Evolutionary conservation across 2,888 invertebrate species (phyloP).

Genomic region (Agonum fuliginosum): DNA sequence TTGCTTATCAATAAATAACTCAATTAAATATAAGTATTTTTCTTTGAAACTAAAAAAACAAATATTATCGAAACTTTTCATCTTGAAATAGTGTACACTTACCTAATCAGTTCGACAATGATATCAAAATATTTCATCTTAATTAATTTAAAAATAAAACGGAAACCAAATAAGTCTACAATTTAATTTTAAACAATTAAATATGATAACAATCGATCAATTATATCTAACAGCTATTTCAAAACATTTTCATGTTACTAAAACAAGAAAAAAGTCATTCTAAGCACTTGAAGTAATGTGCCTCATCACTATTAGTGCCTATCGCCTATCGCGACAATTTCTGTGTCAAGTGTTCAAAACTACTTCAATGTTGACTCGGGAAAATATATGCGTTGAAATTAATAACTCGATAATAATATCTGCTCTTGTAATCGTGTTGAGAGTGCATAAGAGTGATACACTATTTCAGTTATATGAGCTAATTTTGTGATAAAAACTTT

Average conservation of each 20-base stretch:
- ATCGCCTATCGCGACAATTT: conserved; percentile 26
- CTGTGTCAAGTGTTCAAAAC: conserved; percentile 51
- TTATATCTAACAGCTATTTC: background rate
- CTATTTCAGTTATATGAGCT: conserved; percentile 27
- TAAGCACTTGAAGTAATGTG: background rate
- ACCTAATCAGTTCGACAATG: too few relatives aligned
- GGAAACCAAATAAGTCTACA: too few relatives aligned
- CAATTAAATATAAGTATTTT: too few relatives aligned
- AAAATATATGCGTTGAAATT: conserved; percentile 21
- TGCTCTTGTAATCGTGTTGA: conserved; percentile 39
- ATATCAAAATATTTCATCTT: too few relatives aligned
- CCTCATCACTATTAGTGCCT: background rate
- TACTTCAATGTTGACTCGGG: conserved; percentile 52
- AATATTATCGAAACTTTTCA: too few relatives aligned
- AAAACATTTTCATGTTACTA: background rate
- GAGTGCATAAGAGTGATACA: conserved; percentile 41
- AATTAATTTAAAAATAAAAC: too few relatives aligned
- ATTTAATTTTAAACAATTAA: too few relatives aligned
- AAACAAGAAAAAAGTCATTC: background rate
- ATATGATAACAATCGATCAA: too few relatives aligned
- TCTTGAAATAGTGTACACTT: too few relatives aligned
- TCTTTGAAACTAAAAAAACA: too few relatives aligned
- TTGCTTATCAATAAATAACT: too few relatives aligned
- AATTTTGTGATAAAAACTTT: conserved; percentile 21
- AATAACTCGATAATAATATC: conserved; percentile 32